Base-by-base conservation (phyloP, 2,113 vertebrate genomes). In the Neomonachus schauinslandi region DNA sequence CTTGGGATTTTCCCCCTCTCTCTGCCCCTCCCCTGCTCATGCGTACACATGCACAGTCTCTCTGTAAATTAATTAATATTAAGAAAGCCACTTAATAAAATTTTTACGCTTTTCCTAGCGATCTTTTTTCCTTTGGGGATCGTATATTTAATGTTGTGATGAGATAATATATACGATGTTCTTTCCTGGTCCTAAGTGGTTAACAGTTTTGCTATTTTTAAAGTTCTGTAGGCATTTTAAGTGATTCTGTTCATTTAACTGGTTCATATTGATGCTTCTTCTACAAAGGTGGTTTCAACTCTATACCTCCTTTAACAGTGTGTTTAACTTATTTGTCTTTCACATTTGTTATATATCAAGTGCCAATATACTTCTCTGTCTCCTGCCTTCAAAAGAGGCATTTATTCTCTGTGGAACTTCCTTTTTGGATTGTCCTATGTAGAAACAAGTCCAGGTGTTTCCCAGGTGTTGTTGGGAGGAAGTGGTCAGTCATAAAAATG, bases 191-290 rank as follows among this genome's bases (percentile, higher is more conserved):
- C 42, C 42, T 51, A 46, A 36, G 10, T 93, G 8, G 19, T 72
- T 89, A 74, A n/a, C 49, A 42, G 69, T 93, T 93, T 95, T 89
- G 12, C 24, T n/a, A 39, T n/a, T 82, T 87, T 89, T 59, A 79
- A 69, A 95, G 26, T 95, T 77, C 7, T 87, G 6, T 77, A 79
- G 31, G 69, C 51, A 91, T 95, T 96, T 89, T 95, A 86, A 87
- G 67, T 92, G 67, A 93, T 53, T 92, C 22, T 46, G 46, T 95
- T 89, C 95, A 36, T 33, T 71, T 65, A 71, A 49, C 36, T 55
- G 36, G 7, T 69, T 65, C 26, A 72, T 86, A 71, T 26, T 76
- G 22, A 36, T 22, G 67, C 10, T 49, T 31, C 83, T 82, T 93
- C 72, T 89, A n/a, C 42, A 92, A 79, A 87, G 18, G 4, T 49